A percentile compares a stretch with the other conserved stretches of the same genome.
These are phyloP conservation scores for Nyctibius grandis DNA, from an alignment of 2,797 vertebrate genomes.

Conservation along the genomic window DNA sequence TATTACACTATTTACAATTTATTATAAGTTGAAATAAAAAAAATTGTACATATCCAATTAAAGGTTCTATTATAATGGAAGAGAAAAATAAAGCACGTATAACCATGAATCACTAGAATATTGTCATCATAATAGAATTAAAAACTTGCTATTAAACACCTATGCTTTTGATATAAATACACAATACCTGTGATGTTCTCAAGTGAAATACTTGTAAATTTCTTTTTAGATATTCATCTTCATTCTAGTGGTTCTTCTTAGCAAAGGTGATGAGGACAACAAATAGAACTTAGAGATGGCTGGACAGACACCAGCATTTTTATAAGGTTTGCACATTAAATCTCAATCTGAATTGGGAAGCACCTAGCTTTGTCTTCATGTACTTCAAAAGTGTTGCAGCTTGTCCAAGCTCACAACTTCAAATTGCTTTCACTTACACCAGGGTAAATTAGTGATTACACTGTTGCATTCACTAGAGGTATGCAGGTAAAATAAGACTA, in stretches of 20 bases:
- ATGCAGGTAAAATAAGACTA: not conserved
- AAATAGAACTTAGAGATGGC: not conserved
- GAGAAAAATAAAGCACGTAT: not conserved
- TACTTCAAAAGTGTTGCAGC: not conserved
- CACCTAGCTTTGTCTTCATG: not conserved
- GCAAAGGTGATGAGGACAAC: not conserved
- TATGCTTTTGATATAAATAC: not conserved
- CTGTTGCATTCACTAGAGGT: not conserved
- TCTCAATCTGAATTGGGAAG: not conserved
- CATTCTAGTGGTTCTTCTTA: not conserved
- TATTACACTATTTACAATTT: not conserved
- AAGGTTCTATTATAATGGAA: not conserved
- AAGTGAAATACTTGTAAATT: not conserved
- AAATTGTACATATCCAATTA: too few species aligned
- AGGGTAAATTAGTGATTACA: not conserved
- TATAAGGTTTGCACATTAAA: not conserved
- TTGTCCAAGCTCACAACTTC: not conserved
- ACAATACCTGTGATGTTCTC: not conserved
- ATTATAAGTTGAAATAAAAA: not conserved
- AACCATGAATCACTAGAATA: not conserved
- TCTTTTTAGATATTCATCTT: not conserved
- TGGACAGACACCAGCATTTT: not conserved
- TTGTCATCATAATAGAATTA: not conserved
- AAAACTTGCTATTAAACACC: not conserved
- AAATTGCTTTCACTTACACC: not conserved